These are phyloP conservation scores for Stegana nigrithorax DNA, from an alignment of 2,888 invertebrate species.

Conservation along the genomic window DNA sequence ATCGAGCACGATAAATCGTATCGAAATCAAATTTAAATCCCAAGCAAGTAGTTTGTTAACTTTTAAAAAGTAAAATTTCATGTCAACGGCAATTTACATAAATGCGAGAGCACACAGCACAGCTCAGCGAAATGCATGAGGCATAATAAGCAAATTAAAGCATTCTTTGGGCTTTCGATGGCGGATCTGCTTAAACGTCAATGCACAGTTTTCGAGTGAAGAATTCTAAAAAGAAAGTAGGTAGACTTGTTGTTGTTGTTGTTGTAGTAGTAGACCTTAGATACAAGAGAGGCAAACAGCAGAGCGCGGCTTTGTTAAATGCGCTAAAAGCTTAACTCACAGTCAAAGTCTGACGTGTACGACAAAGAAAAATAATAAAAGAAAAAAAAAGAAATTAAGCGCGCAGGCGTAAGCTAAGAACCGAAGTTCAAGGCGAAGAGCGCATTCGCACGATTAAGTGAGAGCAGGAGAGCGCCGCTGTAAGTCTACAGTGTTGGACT, in stretches of 20 bases:
- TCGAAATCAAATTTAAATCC: background rate
- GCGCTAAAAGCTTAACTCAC: no score
- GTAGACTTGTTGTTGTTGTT: slow-evolving; percentile 38
- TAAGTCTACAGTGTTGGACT: no score
- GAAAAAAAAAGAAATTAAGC: no score
- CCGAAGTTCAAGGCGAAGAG: slow-evolving; percentile 12
- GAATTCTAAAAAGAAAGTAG: slow-evolving; percentile 52
- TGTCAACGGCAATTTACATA: slow-evolving; percentile 24
- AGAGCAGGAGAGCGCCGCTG: slow-evolving; percentile 4
- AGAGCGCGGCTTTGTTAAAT: no score
- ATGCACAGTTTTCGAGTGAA: background rate
- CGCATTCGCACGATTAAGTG: slow-evolving; percentile 18
- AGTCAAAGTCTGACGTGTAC: slow-evolving; percentile 53
- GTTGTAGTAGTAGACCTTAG: slow-evolving; percentile 33
- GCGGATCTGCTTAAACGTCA: background rate
- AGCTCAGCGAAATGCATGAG: background rate
- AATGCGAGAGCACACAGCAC: background rate
- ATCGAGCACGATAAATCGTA: background rate
- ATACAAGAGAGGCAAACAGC: no score
- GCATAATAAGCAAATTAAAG: background rate
- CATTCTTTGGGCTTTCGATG: slow-evolving; percentile 8
- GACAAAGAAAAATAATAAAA: no score
- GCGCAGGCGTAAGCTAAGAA: slow-evolving; percentile 52
- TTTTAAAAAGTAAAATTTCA: slow-evolving; percentile 24
- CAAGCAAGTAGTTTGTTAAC: background rate